Evolutionary conservation across 2,888 invertebrate genomes (phyloP), one percentile per base, ranked within the genome.

Genomic region (Elysia crispata): DNA sequence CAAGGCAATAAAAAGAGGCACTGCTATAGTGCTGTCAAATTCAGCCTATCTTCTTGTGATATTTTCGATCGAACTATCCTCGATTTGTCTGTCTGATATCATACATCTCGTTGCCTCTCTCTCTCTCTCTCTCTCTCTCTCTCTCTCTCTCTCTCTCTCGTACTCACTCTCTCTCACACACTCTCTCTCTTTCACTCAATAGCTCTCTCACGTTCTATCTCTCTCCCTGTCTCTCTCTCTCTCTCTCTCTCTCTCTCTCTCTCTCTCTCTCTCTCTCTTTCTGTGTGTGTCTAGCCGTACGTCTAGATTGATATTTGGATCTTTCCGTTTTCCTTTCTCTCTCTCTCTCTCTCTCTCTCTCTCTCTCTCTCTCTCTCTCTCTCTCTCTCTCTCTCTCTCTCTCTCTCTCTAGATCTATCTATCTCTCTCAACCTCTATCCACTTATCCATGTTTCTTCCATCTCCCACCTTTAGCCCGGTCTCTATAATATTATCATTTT

Each of bases 321-420:
- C 25, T 60, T 6, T 23, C 25, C 15, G 6, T 25, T 60, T n/a
- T 25, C 13, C 28, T 66, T 25, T 66, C 66, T 66, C 28, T 66
- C 66, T 66, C 66, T 66, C 66, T 66, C 66, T 30, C 66, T 66
- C 66, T 66, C 66, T 66, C 66, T 66, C 66, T 66, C 66, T 66
- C 66, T 66, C 66, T 66, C 66, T 66, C 66, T 66, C 66, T 66
- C 66, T 66, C 66, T 66, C 66, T 66, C 66, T 66, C 66, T 66
- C 66, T 66, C 66, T 66, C 66, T 66, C 66, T 66, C 66, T 66
- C 25, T 66, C 5, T 6, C 3, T 41, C 5, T 41, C 41, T 41
- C 5, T 41, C 41, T 41, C 3, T 41, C 3, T 41, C 5, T 11
- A 6, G 41, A 11, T 11, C 41, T 41, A 11, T 41, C 41, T 41